These are phyloP conservation scores for Misgurnus anguillicaudatus DNA, from an alignment of 2,113 vertebrate genomes.

Conservation along the genomic window DNA sequence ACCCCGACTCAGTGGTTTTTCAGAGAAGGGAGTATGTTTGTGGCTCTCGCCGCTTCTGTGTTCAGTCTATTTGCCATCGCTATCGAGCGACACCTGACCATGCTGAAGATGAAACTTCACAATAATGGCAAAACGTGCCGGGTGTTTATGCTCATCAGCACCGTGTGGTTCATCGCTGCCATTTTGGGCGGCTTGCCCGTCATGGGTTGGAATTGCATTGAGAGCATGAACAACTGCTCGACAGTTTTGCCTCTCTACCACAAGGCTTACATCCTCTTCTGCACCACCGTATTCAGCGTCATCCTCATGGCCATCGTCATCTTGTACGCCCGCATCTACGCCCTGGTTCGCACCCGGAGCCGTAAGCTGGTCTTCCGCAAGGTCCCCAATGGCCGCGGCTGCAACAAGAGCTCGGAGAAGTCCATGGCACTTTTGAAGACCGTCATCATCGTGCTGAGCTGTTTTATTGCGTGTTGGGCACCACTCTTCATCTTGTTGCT, in stretches of 20 bases:
- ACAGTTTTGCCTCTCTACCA: conserved; percentile 95
- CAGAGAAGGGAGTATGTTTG: conserved; percentile 96
- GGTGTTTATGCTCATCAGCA: conserved; percentile 92
- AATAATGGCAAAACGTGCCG: conserved; percentile 90
- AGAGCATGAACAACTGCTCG: conserved; percentile 80
- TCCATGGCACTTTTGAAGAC: conserved; percentile 95
- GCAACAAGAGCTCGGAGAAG: conserved; percentile 90
- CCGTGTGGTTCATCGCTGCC: conserved; percentile 90
- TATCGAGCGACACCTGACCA: conserved; percentile 95
- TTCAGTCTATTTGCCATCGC: conserved; percentile 97
- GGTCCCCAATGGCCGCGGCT: conserved; percentile 80
- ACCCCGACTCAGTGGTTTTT: conserved; percentile 93
- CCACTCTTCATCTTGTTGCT: conserved; percentile 96
- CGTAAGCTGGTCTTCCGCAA: conserved; percentile 91
- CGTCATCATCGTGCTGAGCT: conserved; percentile 94
- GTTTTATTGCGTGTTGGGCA: conserved; percentile 96
- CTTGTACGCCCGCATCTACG: conserved; percentile 94
- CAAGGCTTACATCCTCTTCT: conserved; percentile 98
- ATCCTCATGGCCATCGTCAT: conserved; percentile 92
- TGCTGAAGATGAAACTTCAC: conserved; percentile 97
- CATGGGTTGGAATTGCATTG: conserved; percentile 97
- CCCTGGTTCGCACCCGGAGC: conserved; percentile 89
- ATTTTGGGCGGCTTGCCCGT: conserved; percentile 87
- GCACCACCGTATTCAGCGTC: conserved; percentile 92
- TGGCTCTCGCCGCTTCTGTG: conserved; percentile 92